Conservation (phyloP, 2,888 invertebrate genomes). For the Hemaris fuciformis region DNA sequence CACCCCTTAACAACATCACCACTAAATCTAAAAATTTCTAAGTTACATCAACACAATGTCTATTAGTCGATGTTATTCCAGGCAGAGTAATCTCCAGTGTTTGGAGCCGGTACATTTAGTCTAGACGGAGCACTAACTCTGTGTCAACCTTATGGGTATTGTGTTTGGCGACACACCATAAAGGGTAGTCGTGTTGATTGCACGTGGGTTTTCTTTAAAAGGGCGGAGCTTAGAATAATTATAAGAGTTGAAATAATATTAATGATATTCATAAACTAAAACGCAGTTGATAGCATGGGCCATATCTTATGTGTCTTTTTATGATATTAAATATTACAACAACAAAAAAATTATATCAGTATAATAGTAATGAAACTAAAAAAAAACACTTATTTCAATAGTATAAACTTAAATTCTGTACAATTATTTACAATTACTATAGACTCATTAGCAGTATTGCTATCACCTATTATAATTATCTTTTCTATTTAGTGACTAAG, state of each 20-base stretch:
- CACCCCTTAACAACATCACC: neutral
- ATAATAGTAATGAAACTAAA: too few species aligned
- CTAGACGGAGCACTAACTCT: constrained; percentile 27
- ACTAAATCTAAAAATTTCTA: neutral
- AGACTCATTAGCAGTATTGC: too few species aligned
- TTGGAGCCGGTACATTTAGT: neutral
- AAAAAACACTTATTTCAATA: too few species aligned
- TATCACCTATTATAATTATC: too few species aligned
- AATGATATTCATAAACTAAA: too few species aligned
- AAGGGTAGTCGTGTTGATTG: constrained; percentile 24
- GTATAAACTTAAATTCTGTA: too few species aligned
- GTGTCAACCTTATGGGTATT: constrained; percentile 39
- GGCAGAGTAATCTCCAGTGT: constrained; percentile 18
- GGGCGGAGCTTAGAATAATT: neutral
- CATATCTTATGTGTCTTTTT: too few species aligned
- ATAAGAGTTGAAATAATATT: neutral
- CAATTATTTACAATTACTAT: too few species aligned
- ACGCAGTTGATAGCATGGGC: too few species aligned
- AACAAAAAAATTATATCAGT: too few species aligned
- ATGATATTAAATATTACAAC: too few species aligned
- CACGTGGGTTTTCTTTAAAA: neutral
- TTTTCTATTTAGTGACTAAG: too few species aligned
- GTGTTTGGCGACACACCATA: constrained; percentile 42
- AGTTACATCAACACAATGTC: neutral
- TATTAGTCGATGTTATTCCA: constrained; percentile 11